phyloP scores from a whole-genome alignment of 2,888 invertebrate genomes.

The Cataglyphis altisquamis region DNA sequence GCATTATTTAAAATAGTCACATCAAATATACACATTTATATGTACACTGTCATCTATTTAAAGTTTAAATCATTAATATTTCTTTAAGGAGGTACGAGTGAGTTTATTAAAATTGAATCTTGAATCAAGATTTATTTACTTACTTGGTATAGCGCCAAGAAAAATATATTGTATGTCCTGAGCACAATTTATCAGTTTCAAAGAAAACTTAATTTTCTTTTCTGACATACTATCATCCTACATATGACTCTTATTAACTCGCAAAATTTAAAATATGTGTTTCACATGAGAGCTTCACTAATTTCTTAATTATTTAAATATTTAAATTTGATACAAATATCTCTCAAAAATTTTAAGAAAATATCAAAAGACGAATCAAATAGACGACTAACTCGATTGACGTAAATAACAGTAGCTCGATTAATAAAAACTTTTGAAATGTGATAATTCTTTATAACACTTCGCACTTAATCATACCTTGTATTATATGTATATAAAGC shows the following conservation, averaged over 20 bases:
- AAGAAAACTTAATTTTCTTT: too few species aligned
- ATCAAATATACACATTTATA: neutral
- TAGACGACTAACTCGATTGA: neutral
- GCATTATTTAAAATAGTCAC: neutral
- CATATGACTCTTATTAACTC: too few species aligned
- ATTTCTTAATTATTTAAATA: neutral
- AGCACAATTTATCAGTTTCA: too few species aligned
- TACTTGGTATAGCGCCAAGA: too few species aligned
- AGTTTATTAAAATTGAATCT: too few species aligned
- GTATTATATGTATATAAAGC: neutral
- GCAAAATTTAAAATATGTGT: too few species aligned
- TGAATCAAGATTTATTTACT: too few species aligned
- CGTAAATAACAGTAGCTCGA: neutral
- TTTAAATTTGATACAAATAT: neutral
- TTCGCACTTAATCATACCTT: neutral
- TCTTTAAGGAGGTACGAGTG: too few species aligned
- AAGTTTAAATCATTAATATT: neutral
- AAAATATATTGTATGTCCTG: too few species aligned
- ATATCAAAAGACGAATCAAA: neutral
- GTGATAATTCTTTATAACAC: neutral
- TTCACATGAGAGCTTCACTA: too few species aligned
- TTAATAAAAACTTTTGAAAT: constrained; percentile 11
- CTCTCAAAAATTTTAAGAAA: neutral
- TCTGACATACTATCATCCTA: too few species aligned
- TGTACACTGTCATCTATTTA: too few species aligned